These are phyloP conservation scores for Myotis pilosus DNA, from an alignment of 2,797 vertebrate species.

Conservation along the genomic window DNA sequence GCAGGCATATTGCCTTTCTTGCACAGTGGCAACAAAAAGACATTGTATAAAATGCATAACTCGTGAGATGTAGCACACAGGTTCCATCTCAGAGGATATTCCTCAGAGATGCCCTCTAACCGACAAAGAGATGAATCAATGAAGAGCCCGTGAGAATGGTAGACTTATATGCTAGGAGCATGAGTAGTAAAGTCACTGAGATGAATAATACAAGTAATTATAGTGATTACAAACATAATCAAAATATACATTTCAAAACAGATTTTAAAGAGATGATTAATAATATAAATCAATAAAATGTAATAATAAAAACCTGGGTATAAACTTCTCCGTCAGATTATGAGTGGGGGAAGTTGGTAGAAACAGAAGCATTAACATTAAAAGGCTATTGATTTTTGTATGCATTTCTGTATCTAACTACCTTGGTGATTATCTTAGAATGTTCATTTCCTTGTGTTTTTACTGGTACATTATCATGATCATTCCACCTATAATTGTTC, in stretches of 20 bases:
- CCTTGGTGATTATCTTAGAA: neutral
- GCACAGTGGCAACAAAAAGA: neutral
- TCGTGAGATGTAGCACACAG: neutral
- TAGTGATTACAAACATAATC: neutral
- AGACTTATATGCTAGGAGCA: neutral
- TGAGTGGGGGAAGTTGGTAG: neutral
- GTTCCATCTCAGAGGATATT: neutral
- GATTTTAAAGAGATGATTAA: slow-evolving; percentile 33
- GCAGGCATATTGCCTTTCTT: neutral
- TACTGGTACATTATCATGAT: neutral
- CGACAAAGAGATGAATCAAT: neutral
- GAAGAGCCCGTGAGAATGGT: neutral
- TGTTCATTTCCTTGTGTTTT: slow-evolving; percentile 5
- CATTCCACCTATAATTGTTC: neutral
- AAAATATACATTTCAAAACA: slow-evolving; percentile 39
- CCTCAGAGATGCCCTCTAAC: neutral
- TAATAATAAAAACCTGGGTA: slow-evolving; percentile 19
- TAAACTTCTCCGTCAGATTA: neutral
- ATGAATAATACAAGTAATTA: neutral
- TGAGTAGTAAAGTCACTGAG: neutral
- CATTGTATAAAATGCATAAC: neutral
- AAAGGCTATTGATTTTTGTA: neutral
- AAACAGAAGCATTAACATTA: neutral
- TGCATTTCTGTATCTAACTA: neutral
- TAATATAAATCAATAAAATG: slow-evolving; percentile 31